Evolutionary conservation across 2,888 invertebrate genomes (phyloP), one percentile per base, ranked within the genome.

Genomic region (Drosophila anomalipes): DNA sequence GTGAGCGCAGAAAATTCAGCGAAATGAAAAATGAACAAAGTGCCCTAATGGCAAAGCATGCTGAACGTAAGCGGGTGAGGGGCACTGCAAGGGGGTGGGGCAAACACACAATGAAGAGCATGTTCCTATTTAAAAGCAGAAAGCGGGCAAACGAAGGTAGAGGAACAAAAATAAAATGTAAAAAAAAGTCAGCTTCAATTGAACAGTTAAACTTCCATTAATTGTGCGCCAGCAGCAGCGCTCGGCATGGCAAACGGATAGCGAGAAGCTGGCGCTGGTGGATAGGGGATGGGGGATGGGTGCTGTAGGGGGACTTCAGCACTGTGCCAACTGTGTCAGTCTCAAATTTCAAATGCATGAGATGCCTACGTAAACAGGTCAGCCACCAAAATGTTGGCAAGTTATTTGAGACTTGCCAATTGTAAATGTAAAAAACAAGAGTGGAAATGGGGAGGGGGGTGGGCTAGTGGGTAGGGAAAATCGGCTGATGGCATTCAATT

Each of bases 131-230:
- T 74, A 77, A 74, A 74, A 81, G 65, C 60, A 69, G 56, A 67
- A 67, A 39, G 37, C 49, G 39, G 44, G 19, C 59, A 56, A 60
- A 59, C 72, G 63, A 58, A 63, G 71, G 41, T 35, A 52, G 30
- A 30, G 63, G 62, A 51, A 69, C 14, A 62, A 61, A 26, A 58
- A 44, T 35, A 70, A 59, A 32, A 33, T 51, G 68, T 74, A 35
- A 33, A 63, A 76, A 82, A 78, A 77, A 74, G 54, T 51, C 81
- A 84, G 85, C 89, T 84, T 85, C 91, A 90, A 91, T 91, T 91
- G 91, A 91, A 91, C 91, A 91, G 90, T 91, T 91, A 90, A 91
- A 91, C 91, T 89, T 91, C 89, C 90, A 91, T 91, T 91, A 91
- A 91, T 91, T 91, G 90, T 87, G 73, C 81, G 74, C 90, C 76